Evolutionary conservation across 2,888 invertebrate species (phyloP).

Genomic region (Acleris laterana): DNA sequence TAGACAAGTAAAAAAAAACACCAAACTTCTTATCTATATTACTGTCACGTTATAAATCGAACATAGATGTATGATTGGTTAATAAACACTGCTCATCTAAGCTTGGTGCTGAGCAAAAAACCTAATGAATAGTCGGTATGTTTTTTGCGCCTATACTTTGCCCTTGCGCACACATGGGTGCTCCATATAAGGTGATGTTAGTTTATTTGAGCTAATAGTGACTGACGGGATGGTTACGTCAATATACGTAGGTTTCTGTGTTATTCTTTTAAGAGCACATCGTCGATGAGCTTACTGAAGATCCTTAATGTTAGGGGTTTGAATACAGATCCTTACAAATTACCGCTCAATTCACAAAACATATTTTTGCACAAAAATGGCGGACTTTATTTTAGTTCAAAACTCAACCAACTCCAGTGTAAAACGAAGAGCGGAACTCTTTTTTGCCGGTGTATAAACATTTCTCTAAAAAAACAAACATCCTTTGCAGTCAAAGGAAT

Average conservation of each 20-base stretch:
- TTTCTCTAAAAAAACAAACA: neutral
- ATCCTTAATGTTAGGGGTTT: too few relatives aligned
- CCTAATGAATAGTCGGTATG: slow-evolving; percentile 31
- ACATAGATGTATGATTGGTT: slow-evolving; percentile 4
- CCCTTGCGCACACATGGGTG: slow-evolving; percentile 47
- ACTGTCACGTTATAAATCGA: neutral
- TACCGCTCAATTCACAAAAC: too few relatives aligned
- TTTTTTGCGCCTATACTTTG: slow-evolving; percentile 38
- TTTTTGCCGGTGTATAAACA: neutral
- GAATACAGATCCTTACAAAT: too few relatives aligned
- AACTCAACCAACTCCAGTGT: too few relatives aligned
- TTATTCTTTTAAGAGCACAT: too few relatives aligned
- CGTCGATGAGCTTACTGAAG: too few relatives aligned
- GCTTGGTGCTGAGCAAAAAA: slow-evolving; percentile 22
- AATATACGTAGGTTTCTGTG: slow-evolving; percentile 3
- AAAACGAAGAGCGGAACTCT: too few relatives aligned
- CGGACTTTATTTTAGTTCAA: too few relatives aligned
- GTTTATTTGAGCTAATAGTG: slow-evolving; percentile 16
- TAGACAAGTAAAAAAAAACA: too few relatives aligned
- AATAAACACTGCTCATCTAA: slow-evolving; percentile 12
- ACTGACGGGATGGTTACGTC: neutral
- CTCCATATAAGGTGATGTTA: slow-evolving; percentile 41
- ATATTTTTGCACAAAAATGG: too few relatives aligned
- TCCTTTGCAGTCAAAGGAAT: neutral
- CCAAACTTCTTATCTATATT: too few relatives aligned